These are phyloP conservation scores for Thalassaphorura encarpata DNA, from an alignment of 1,140 invertebrate species.

Conservation along the genomic window DNA sequence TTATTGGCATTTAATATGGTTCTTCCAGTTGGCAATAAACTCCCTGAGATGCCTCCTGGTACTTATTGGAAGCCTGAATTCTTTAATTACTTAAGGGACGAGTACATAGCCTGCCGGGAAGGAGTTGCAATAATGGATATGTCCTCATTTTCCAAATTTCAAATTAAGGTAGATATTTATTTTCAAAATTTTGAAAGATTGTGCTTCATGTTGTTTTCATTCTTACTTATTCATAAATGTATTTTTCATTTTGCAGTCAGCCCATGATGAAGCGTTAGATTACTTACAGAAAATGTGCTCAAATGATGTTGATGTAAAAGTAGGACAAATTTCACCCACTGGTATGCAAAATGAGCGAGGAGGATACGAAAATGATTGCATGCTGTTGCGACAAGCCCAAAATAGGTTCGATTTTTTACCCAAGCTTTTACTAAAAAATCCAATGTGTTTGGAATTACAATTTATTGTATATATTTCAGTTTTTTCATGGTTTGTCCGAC, in stretches of 20 bases:
- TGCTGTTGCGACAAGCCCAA: slow-evolving; percentile 71
- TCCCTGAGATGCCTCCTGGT: slow-evolving; percentile 28
- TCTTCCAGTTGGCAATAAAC: slow-evolving; percentile 22
- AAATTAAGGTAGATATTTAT: slow-evolving; percentile 63
- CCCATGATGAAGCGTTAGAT: slow-evolving; percentile 77
- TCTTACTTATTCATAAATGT: slow-evolving; percentile 1
- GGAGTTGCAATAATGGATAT: slow-evolving; percentile 89
- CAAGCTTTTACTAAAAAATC: slow-evolving; percentile 13
- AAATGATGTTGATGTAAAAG: slow-evolving; percentile 89
- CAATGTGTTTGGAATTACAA: slow-evolving; percentile 36
- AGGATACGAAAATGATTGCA: slow-evolving; percentile 98
- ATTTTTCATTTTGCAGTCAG: slow-evolving; percentile 48
- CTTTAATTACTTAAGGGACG: slow-evolving; percentile 78
- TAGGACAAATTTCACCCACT: slow-evolving; percentile 92
- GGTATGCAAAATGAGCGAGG: slow-evolving; percentile 94
- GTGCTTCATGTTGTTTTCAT: neutral
- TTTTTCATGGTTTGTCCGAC: slow-evolving; percentile 98
- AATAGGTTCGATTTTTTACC: slow-evolving; percentile 66
- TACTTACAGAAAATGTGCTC: slow-evolving; percentile 89
- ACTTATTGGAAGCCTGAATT: slow-evolving; percentile 70
- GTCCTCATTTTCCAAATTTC: slow-evolving; percentile 95
- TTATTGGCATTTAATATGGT: neutral
- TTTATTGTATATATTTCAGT: too few species aligned
- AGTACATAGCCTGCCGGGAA: slow-evolving; percentile 92
- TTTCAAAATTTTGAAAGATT: slow-evolving; percentile 10